Conservation (phyloP, 2,888 invertebrate species). For the Apodemia hepburni region DNA sequence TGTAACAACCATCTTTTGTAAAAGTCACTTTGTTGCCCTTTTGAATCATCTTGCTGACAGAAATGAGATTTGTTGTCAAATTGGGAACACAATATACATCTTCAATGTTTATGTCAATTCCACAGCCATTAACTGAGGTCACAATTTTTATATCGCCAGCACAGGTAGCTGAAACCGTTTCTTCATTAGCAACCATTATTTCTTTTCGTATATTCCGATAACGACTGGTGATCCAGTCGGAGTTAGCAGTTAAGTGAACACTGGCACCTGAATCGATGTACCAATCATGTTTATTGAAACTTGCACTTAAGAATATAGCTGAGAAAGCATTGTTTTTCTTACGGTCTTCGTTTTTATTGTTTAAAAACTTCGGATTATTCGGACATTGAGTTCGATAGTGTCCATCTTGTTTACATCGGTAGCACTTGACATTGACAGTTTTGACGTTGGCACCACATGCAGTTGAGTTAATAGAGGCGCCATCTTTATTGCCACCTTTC, state of each 20-base stretch:
- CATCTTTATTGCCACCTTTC: background rate
- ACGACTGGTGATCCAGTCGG: background rate
- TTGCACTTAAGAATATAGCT: no score
- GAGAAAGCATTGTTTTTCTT: no score
- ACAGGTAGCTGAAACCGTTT: background rate
- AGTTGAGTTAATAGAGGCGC: no score
- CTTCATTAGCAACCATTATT: background rate
- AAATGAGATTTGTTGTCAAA: slow-evolving; percentile 24
- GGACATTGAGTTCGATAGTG: slow-evolving; percentile 23
- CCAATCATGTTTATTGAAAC: no score
- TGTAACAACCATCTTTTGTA: slow-evolving; percentile 20
- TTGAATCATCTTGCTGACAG: slow-evolving; percentile 23
- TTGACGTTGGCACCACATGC: background rate
- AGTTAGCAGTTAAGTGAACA: no score
- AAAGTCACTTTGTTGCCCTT: slow-evolving; percentile 24
- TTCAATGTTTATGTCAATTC: background rate
- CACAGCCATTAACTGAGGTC: background rate
- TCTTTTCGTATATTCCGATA: background rate
- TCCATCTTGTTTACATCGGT: slow-evolving; percentile 27
- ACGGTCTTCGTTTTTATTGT: background rate
- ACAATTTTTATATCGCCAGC: background rate
- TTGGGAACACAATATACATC: slow-evolving; percentile 24
- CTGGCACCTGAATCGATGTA: no score
- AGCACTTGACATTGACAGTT: slow-evolving; percentile 25
- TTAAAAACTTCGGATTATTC: slow-evolving; percentile 13